Base-by-base conservation (phyloP, 2,888 invertebrate genomes). In the Trissolcus brochymenae region DNA sequence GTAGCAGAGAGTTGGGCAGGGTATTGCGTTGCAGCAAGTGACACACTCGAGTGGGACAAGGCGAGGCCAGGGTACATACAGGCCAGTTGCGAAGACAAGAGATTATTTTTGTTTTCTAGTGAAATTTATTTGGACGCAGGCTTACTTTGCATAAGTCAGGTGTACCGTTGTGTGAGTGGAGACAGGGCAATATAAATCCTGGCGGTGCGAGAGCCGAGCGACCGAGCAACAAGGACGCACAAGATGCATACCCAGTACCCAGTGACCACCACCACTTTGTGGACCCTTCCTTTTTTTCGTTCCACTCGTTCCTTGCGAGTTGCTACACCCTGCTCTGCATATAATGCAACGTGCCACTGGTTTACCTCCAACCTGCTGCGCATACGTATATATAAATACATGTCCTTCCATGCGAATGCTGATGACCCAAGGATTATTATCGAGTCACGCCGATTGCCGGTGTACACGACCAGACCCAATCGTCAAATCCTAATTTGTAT, bases 61-160 rank as follows among this genome's bases (percentile, higher is more conserved):
- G 46, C 46, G 16, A 46, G 19, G 51, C 51, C 14, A 17, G 16
- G 16, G 51, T 51, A 51, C 17, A 16, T 46, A 65, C 73, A 65
- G 76, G 77, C 79, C 67, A 76, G 72, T 73, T 43, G 57, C 80
- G 76, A 78, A 80, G 83, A 82, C 83, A 81, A 81, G 83, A 82
- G 81, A 81, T 80, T 85, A 86, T 87, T 88, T 87, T 87, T 86
- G 86, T 87, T 88, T 84, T 81, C 83, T 82, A 80, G 86, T 87
- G 87, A 88, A 86, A 87, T 87, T 88, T 87, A 87, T 88, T 88
- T 87, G 85, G 87, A 83, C 82, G 77, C 78, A 82, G 83, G 79
- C 82, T 84, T 84, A 82, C 84, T 88, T 88, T 87, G 88, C 87
- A 88, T 88, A 88, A 88, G 88, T 88, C 88, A 87, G 84, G 83